phyloP scores from a whole-genome alignment of 2,113 vertebrate species.

The Melospiza melodia region DNA sequence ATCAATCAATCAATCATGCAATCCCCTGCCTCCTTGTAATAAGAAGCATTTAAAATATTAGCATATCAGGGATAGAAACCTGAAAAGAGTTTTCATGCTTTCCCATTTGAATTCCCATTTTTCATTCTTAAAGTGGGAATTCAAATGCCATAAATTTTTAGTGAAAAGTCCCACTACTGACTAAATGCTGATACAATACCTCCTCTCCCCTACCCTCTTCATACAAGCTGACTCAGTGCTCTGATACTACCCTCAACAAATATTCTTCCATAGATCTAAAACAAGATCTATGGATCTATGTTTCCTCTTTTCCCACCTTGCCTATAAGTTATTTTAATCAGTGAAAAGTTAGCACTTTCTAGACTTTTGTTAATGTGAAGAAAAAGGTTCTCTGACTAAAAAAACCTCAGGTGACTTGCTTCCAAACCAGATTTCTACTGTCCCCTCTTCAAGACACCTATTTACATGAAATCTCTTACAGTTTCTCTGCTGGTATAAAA shows the following conservation, averaged over 20 bases:
- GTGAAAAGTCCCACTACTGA: background rate
- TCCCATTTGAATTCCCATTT: background rate
- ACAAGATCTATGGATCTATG: background rate
- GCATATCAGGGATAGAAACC: background rate
- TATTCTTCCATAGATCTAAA: background rate
- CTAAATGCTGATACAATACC: background rate
- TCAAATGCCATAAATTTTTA: background rate
- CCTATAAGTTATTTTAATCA: slow-evolving; percentile 59
- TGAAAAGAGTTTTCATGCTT: background rate
- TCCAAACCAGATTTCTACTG: slow-evolving; percentile 72
- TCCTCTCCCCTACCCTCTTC: background rate
- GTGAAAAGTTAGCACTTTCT: slow-evolving; percentile 59
- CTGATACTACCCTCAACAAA: background rate
- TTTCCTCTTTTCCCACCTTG: background rate
- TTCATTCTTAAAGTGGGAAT: background rate
- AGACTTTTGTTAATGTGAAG: slow-evolving; percentile 22
- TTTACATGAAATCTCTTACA: slow-evolving; percentile 80
- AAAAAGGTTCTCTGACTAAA: slow-evolving; percentile 57
- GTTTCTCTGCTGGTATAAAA: slow-evolving; percentile 78
- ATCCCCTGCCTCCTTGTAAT: background rate
- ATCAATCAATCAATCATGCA: background rate
- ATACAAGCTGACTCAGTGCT: background rate
- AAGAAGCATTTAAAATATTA: background rate
- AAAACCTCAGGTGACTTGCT: slow-evolving; percentile 70
- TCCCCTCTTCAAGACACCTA: slow-evolving; percentile 60